Base-by-base conservation (phyloP, 2,113 vertebrate genomes). In the Rhabdomys dilectus region DNA sequence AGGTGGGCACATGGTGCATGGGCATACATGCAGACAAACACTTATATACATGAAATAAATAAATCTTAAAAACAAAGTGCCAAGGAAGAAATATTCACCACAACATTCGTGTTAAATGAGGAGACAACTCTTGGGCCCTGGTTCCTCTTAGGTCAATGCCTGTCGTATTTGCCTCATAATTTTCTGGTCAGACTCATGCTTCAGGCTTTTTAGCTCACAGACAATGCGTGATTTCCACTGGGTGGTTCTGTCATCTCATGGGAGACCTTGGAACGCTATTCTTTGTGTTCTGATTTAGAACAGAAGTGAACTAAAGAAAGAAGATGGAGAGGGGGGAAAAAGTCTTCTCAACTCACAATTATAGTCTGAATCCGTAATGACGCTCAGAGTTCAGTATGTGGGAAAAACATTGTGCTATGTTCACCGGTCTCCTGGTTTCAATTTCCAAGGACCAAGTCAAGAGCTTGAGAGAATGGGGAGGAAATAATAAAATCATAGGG, bases 201-300 rank as follows among this genome's bases (percentile, higher is more conserved):
- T 85, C 92, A 90, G 81, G 91, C 86, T 93, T 86, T 97, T 93
- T 81, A 95, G 88, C 58, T 96, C 89, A 94, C 75, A 92, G 58
- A 97, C 80, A 89, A 93, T 95, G 81, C 75, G 64, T 91, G 77
- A 95, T 92, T 97, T 97, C 76, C 88, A 78, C 2, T 88, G 97
- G 89, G 96, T 81, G 81, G 88, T 70, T 97, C 91, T 95, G 92
- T 98, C 96, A 84, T 96, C 92, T 95, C 42, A 88, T 87, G 64
- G 91, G 90, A 97, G 90, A 95, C 90, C 70, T 90, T 96, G 86
- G 88, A n/a, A 97, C 78, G 89, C 91, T 76, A 77, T 95, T 94
- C 89, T 97, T 97, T 97, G 96, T 94, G 86, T 22, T 93, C 86
- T 97, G 92, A 97, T 96, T 98, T 96, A 96, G 96, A 97, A 96